Percentiles rank a stretch among this genome's conserved stretches.
These are phyloP conservation scores for Rhyacichthys aspro DNA, from an alignment of 2,797 vertebrate species.

Conservation along the genomic window DNA sequence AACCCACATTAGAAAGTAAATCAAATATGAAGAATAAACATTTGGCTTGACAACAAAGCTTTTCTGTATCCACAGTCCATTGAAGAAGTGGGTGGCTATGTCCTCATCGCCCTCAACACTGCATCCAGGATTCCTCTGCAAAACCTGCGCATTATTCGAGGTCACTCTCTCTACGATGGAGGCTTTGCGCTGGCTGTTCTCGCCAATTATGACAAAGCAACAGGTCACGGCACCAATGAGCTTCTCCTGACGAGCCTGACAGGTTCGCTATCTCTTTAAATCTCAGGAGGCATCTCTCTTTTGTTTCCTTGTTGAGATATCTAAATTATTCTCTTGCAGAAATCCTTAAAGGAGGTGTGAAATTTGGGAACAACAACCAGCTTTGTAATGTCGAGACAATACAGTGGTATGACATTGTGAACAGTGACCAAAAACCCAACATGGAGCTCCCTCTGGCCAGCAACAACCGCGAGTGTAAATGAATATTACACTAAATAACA, in stretches of 20 bases:
- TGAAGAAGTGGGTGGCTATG: slow-evolving; percentile 94
- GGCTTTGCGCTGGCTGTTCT: slow-evolving; percentile 84
- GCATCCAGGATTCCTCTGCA: slow-evolving; percentile 87
- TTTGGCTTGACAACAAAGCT: background rate
- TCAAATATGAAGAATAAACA: background rate
- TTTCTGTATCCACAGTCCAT: slow-evolving; percentile 81
- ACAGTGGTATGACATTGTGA: slow-evolving; percentile 90
- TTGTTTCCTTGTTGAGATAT: background rate
- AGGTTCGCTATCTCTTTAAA: slow-evolving; percentile 76
- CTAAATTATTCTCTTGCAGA: slow-evolving; percentile 74
- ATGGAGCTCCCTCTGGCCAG: slow-evolving; percentile 46
- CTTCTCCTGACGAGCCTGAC: slow-evolving; percentile 87
- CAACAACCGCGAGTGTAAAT: slow-evolving; percentile 80
- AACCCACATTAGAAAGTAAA: slow-evolving; percentile 1
- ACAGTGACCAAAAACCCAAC: slow-evolving; percentile 57
- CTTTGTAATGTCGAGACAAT: slow-evolving; percentile 90
- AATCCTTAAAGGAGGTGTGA: slow-evolving; percentile 91
- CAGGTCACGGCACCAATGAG: slow-evolving; percentile 68
- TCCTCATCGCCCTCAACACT: slow-evolving; percentile 90
- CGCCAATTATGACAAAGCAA: slow-evolving; percentile 78
- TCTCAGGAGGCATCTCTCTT: background rate
- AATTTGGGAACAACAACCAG: slow-evolving; percentile 79
- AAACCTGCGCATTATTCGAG: slow-evolving; percentile 93
- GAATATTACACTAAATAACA: slow-evolving; percentile 3
- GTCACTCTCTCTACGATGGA: slow-evolving; percentile 87